Conservation (phyloP, 2,797 vertebrate species). For the Onychomys leucogaster region DNA sequence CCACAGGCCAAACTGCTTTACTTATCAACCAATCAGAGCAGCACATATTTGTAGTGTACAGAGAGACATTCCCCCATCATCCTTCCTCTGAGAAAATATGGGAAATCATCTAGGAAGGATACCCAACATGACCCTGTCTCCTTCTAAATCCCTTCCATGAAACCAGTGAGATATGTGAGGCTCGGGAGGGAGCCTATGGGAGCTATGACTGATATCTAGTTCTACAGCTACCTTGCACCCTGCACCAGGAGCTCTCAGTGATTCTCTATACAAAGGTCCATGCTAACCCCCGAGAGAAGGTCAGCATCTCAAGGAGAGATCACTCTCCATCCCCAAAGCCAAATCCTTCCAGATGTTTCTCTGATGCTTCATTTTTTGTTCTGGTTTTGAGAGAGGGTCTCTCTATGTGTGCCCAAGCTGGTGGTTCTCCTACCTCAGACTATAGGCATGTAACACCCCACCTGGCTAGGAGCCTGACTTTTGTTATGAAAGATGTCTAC, state of each 20-base stretch:
- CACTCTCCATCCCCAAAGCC: not conserved
- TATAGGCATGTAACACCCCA: not conserved
- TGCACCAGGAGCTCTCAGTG: not conserved
- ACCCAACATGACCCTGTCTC: not conserved
- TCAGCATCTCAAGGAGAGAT: not conserved
- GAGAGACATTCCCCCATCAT: too few species aligned
- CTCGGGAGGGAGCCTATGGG: not conserved
- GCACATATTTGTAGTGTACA: too few species aligned
- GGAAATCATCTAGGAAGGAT: constrained; percentile 15
- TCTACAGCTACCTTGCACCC: not conserved
- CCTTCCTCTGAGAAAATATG: not conserved
- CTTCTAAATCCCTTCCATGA: not conserved
- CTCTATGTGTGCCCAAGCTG: not conserved
- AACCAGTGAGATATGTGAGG: not conserved
- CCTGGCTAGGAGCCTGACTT: not conserved
- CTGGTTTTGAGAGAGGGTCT: not conserved
- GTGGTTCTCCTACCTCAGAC: not conserved
- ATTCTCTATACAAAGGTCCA: not conserved
- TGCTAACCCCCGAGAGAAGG: not conserved
- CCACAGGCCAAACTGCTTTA: too few species aligned
- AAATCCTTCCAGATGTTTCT: not conserved
- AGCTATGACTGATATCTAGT: not conserved
- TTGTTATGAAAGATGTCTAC: not conserved
- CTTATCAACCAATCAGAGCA: too few species aligned
- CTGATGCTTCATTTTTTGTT: not conserved